Conservation (phyloP, 2,888 invertebrate genomes). For the Diaperis boleti region DNA sequence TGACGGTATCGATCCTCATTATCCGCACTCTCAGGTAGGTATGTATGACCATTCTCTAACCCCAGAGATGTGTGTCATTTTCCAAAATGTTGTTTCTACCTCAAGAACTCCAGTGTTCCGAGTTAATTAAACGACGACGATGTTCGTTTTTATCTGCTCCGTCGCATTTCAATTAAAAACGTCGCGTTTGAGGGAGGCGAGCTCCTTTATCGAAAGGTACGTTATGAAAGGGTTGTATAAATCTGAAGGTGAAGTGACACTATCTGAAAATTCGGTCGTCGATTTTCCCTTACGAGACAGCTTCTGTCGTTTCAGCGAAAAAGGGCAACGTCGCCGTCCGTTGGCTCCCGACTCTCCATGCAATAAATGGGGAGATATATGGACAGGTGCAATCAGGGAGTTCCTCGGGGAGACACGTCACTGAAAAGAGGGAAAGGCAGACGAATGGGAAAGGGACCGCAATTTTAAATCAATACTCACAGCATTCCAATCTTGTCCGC, state of each 20-base stretch:
- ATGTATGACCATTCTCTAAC: no score
- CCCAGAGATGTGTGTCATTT: no score
- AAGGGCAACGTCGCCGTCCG: slow-evolving; percentile 56
- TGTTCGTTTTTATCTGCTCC: slow-evolving; percentile 12
- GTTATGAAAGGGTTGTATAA: slow-evolving; percentile 60
- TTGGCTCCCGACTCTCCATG: slow-evolving; percentile 50
- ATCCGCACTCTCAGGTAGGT: no score
- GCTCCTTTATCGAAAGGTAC: slow-evolving; percentile 31
- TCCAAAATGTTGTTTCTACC: no score
- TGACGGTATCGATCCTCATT: no score
- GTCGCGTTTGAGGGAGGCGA: background rate
- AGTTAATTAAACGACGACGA: no score
- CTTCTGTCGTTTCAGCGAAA: slow-evolving; percentile 63
- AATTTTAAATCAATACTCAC: slow-evolving; percentile 66
- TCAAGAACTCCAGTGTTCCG: no score
- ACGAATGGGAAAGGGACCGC: slow-evolving; percentile 62
- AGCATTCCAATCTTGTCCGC: slow-evolving; percentile 53
- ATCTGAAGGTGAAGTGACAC: slow-evolving; percentile 64
- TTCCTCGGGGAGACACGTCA: slow-evolving; percentile 65
- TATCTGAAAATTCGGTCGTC: slow-evolving; percentile 61
- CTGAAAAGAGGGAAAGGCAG: slow-evolving; percentile 59
- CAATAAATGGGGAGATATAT: slow-evolving; percentile 63
- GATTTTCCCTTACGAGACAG: slow-evolving; percentile 60
- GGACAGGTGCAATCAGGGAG: slow-evolving; percentile 66
- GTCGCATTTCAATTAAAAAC: slow-evolving; percentile 42